These are phyloP conservation scores for Centropyge bicolor DNA, from an alignment of 2,797 vertebrate genomes.

Conservation along the genomic window DNA sequence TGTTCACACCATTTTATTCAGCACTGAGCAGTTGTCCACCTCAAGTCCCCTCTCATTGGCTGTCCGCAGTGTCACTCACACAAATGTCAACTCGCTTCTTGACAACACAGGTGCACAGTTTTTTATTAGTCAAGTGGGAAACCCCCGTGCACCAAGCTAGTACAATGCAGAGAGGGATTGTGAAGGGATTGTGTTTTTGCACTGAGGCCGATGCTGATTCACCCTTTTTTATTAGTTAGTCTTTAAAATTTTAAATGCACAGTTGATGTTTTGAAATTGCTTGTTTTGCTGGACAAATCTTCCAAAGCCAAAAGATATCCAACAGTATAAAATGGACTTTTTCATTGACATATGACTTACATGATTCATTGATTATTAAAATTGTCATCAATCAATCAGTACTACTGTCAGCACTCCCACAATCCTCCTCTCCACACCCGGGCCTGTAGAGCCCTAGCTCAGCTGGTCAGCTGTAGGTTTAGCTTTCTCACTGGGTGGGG, in stretches of 20 bases:
- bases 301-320: not conserved
- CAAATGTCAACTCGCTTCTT: not conserved
- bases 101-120: not conserved
- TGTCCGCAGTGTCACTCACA: not conserved
- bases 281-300: not conserved
- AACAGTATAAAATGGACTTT: no score
- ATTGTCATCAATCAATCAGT: not conserved
- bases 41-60: not conserved
- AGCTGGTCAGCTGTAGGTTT: not conserved
- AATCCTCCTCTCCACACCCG: not conserved
- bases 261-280: not conserved
- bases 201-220: not conserved
- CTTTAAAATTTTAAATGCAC: not conserved
- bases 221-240: not conserved
- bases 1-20: not conserved
- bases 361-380: not conserved
- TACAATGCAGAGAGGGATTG: not conserved
- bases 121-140: not conserved
- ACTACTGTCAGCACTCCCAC: not conserved
- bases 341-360: not conserved
- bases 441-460: constrained; percentile 1
- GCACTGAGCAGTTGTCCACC: not conserved
- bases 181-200: not conserved
- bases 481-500: not conserved
- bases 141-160: not conserved